These are phyloP conservation scores for Pelecanus crispus DNA, from an alignment of 2,113 vertebrate species.

Conservation along the genomic window DNA sequence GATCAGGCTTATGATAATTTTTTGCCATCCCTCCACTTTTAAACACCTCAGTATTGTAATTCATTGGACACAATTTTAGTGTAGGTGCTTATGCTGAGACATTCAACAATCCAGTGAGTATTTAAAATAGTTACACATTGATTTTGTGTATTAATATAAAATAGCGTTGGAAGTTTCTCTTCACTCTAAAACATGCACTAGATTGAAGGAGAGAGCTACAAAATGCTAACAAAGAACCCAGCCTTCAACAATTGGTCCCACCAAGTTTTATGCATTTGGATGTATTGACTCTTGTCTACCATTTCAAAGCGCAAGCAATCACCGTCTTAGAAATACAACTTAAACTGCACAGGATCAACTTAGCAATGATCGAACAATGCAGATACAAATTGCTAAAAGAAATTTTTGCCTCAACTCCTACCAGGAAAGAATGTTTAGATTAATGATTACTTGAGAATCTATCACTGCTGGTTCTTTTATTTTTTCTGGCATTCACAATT, in stretches of 20 bases:
- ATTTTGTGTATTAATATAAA: background rate
- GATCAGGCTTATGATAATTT: background rate
- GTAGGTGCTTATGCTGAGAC: background rate
- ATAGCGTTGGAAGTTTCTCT: background rate
- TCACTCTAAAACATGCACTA: background rate
- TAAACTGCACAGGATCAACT: background rate
- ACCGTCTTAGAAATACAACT: background rate
- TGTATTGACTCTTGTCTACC: background rate
- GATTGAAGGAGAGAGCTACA: background rate
- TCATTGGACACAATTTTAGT: background rate
- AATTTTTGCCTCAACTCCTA: conserved; percentile 7
- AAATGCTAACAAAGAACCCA: background rate
- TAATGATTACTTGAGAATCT: conserved; percentile 39
- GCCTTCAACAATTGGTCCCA: background rate
- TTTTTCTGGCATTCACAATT: conserved; percentile 2
- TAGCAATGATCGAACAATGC: background rate
- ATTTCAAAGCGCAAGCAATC: background rate
- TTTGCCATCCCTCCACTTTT: background rate
- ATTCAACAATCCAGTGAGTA: background rate
- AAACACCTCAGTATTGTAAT: background rate
- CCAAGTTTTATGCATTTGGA: background rate
- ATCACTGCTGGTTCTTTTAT: background rate
- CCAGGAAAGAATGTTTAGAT: conserved; percentile 32
- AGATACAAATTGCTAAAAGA: background rate
- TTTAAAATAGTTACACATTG: background rate